These are phyloP conservation scores for Fulmarus glacialis DNA, from an alignment of 2,113 vertebrate genomes.

Conservation along the genomic window DNA sequence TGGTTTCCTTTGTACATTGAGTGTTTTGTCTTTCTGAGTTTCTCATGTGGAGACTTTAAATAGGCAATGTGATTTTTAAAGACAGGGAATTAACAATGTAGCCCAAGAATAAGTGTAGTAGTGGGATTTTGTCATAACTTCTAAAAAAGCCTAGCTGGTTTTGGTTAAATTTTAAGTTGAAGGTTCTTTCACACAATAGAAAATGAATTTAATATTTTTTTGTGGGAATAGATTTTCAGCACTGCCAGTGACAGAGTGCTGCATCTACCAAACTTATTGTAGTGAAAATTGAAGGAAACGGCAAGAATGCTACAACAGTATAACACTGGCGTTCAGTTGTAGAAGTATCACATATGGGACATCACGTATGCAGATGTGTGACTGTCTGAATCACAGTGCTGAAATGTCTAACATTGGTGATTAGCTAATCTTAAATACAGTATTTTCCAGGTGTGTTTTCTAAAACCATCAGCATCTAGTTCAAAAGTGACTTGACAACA, in stretches of 20 bases:
- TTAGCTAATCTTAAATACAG: background rate
- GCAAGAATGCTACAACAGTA: background rate
- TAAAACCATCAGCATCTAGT: background rate
- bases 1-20: background rate
- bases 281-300: background rate
- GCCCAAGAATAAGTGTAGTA: background rate
- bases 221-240: background rate
- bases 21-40: background rate
- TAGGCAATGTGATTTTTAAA: background rate
- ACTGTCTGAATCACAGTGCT: background rate
- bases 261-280: background rate
- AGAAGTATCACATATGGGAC: background rate
- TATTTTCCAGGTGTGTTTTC: background rate
- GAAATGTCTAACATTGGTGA: background rate
- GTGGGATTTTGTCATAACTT: background rate
- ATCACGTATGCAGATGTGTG: background rate
- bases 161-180: background rate
- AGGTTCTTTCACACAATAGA: background rate
- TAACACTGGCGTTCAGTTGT: background rate
- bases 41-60: background rate
- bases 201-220: background rate
- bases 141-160: background rate
- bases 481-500: background rate
- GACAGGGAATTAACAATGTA: background rate
- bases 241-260: background rate